phyloP scores from a whole-genome alignment of 2,888 invertebrate species.

The Philereme transversata region DNA sequence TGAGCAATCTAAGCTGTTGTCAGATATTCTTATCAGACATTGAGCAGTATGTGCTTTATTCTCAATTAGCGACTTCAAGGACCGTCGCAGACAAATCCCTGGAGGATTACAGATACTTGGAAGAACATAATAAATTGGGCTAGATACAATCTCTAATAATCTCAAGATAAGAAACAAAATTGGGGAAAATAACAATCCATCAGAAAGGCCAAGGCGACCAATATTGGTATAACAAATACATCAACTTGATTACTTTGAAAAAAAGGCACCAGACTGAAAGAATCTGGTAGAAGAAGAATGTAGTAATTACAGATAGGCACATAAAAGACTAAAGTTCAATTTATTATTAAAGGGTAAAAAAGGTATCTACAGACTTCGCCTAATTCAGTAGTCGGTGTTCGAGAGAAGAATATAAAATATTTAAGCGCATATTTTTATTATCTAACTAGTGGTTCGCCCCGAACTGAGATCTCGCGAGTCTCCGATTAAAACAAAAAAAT shows the following conservation, averaged over 20 bases:
- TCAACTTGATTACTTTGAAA: conserved; percentile 21
- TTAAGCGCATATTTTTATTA: no score
- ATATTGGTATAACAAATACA: conserved; percentile 1
- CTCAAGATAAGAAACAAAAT: conserved; percentile 19
- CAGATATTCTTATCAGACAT: conserved; percentile 4
- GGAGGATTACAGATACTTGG: conserved; percentile 9
- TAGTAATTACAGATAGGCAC: conserved; percentile 1
- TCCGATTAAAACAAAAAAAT: no score
- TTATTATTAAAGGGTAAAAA: background rate
- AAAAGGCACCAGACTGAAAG: conserved; percentile 13
- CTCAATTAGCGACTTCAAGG: conserved; percentile 11
- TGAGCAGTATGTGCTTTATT: conserved; percentile 1
- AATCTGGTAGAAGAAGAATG: background rate
- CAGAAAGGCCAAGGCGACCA: conserved; percentile 22
- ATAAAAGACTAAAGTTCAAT: background rate
- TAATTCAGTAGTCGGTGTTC: no score
- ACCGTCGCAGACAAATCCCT: conserved; percentile 13
- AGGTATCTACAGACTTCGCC: background rate
- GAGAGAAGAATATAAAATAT: no score
- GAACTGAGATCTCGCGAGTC: no score
- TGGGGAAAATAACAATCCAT: conserved; percentile 24
- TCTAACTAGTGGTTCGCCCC: no score
- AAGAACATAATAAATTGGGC: conserved; percentile 10
- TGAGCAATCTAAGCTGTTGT: no score
- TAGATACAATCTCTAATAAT: conserved; percentile 19